Evolutionary conservation across 2,113 vertebrate genomes (phyloP).

Genomic region (Dascyllus trimaculatus): DNA sequence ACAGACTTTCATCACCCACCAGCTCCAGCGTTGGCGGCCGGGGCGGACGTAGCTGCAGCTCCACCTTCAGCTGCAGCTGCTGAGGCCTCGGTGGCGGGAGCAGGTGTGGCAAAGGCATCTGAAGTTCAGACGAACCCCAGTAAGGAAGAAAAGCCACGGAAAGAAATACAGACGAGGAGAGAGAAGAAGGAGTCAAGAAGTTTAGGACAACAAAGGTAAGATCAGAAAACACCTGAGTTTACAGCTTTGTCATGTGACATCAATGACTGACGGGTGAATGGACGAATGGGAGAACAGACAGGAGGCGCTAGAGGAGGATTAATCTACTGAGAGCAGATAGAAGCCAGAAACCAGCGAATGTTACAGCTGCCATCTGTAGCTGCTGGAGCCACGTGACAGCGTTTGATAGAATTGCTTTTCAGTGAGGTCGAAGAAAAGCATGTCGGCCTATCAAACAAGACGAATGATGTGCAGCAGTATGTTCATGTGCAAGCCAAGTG

Average conservation of each 20-base stretch:
- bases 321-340: slow-evolving; percentile 49
- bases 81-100: slow-evolving; percentile 91
- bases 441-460: slow-evolving; percentile 73
- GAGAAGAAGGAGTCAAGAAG: slow-evolving; percentile 34
- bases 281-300: slow-evolving; percentile 74
- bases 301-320: slow-evolving; percentile 69
- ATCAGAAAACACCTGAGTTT: not conserved
- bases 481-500: slow-evolving; percentile 51
- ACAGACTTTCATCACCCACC: slow-evolving; percentile 72
- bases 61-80: slow-evolving; percentile 89
- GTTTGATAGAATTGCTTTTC: slow-evolving; percentile 80
- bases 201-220: not conserved
- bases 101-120: slow-evolving; percentile 95
- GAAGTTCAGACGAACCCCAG: slow-evolving; percentile 77
- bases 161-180: slow-evolving; percentile 31
- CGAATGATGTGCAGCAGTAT: slow-evolving; percentile 50
- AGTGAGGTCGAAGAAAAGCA: slow-evolving; percentile 70
- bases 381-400: slow-evolving; percentile 51
- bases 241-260: slow-evolving; percentile 39
- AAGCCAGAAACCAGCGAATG: slow-evolving; percentile 42
- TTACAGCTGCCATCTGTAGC: slow-evolving; percentile 55
- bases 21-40: slow-evolving; percentile 88
- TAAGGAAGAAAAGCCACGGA: slow-evolving; percentile 54
- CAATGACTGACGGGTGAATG: slow-evolving; percentile 74
- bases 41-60: slow-evolving; percentile 87